phyloP scores from a whole-genome alignment of 23 tunicate genomes.

The Styela plicata region DNA sequence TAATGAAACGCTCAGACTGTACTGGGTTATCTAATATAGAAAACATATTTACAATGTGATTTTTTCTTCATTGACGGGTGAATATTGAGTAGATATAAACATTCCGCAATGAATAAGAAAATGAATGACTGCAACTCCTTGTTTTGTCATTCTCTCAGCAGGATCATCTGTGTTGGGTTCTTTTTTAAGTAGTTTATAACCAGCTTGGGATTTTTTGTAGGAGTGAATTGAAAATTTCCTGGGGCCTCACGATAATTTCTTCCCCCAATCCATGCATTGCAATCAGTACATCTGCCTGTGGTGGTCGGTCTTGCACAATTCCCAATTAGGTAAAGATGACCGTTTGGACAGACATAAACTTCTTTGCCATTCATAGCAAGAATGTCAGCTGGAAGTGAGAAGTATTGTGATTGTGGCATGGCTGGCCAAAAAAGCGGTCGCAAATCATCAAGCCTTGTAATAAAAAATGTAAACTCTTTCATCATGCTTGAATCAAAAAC shows the following conservation, averaged over 20 bases:
- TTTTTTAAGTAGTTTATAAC: slow-evolving; percentile 23
- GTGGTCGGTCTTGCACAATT: slow-evolving; percentile 32
- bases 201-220: slow-evolving; percentile 62
- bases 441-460: slow-evolving; percentile 5
- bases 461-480: neutral
- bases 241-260: neutral
- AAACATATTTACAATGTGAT: too few species aligned
- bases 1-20: too few species aligned
- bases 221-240: slow-evolving; percentile 36
- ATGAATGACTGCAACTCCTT: slow-evolving; percentile 45
- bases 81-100: slow-evolving; percentile 4
- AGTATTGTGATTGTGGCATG: neutral
- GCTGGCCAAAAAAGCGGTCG: neutral
- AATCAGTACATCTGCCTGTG: slow-evolving; percentile 6
- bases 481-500: neutral
- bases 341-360: slow-evolving; percentile 38
- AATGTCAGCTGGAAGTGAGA: neutral
- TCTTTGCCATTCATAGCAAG: neutral
- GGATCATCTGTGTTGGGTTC: slow-evolving; percentile 23
- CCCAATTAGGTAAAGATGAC: slow-evolving; percentile 57
- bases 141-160: slow-evolving; percentile 33
- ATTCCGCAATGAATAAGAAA: slow-evolving; percentile 38
- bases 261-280: neutral
- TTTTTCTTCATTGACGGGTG: too few species aligned
- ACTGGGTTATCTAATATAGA: too few species aligned